Percentiles rank a stretch among this genome's conserved stretches.
Evolutionary conservation across 2,888 invertebrate species (phyloP).

Genomic region (Julus scandinavius): DNA sequence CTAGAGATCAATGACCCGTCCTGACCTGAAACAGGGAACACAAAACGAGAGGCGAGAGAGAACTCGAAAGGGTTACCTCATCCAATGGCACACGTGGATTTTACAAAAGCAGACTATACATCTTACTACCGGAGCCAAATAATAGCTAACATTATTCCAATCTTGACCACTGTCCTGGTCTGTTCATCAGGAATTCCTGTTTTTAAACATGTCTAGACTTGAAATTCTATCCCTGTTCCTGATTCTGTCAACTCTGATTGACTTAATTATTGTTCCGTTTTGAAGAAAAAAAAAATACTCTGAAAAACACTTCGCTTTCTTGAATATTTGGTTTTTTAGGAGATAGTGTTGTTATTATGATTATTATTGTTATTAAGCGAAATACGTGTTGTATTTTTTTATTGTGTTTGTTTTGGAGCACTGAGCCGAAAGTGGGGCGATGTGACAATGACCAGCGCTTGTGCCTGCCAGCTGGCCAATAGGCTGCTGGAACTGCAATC

Average conservation of each 20-base stretch:
- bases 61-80: slow-evolving; percentile 26
- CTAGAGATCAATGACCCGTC: slow-evolving; percentile 42
- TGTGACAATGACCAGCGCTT: slow-evolving; percentile 50
- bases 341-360: not conserved
- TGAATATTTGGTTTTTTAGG: not conserved
- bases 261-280: too few relatives aligned
- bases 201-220: too few relatives aligned
- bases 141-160: too few relatives aligned
- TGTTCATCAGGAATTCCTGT: too few relatives aligned
- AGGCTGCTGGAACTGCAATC: not conserved
- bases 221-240: too few relatives aligned
- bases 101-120: too few relatives aligned
- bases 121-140: too few relatives aligned
- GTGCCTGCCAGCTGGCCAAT: not conserved
- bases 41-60: slow-evolving; percentile 26
- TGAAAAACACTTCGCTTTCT: not conserved
- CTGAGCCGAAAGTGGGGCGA: slow-evolving; percentile 49
- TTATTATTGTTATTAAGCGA: not conserved
- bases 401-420: slow-evolving; percentile 6
- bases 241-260: too few relatives aligned
- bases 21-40: slow-evolving; percentile 21
- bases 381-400: slow-evolving; percentile 27
- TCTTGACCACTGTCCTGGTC: too few relatives aligned
- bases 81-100: not conserved
- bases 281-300: too few relatives aligned